Evolutionary conservation across 2,113 vertebrate species (phyloP).

Genomic region (Cettia cetti): DNA sequence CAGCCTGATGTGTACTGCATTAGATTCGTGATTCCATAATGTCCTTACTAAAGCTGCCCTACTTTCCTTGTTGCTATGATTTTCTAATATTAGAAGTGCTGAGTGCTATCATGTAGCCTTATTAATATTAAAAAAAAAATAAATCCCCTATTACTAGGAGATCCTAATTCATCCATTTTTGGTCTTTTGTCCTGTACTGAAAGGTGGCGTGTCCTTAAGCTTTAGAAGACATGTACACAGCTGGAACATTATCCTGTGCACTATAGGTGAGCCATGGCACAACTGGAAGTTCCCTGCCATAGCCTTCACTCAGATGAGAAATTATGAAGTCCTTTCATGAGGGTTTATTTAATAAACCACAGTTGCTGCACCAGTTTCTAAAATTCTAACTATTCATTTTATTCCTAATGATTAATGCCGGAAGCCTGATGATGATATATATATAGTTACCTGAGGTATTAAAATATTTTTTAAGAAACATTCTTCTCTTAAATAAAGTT

Average conservation of each 20-base stretch:
- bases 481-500: not conserved
- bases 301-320: not conserved
- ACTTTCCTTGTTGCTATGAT: constrained; percentile 19
- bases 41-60: constrained; percentile 44
- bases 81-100: constrained; percentile 28
- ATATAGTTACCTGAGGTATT: not conserved
- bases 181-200: not conserved
- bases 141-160: not conserved
- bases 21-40: not conserved
- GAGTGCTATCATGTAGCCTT: not conserved
- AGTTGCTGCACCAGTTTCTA: not conserved
- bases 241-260: not conserved
- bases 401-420: not conserved
- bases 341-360: not conserved
- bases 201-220: not conserved
- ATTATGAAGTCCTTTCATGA: not conserved
- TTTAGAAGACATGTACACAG: fast-evolving
- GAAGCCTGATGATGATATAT: not conserved
- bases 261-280: not conserved
- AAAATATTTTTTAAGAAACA: not conserved
- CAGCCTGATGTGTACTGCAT: not conserved
- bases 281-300: not conserved
- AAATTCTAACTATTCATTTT: not conserved
- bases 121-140: not conserved
- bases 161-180: not conserved